Conservation (phyloP, 92 coral and sea anemone species). For the Porites lobata region DNA sequence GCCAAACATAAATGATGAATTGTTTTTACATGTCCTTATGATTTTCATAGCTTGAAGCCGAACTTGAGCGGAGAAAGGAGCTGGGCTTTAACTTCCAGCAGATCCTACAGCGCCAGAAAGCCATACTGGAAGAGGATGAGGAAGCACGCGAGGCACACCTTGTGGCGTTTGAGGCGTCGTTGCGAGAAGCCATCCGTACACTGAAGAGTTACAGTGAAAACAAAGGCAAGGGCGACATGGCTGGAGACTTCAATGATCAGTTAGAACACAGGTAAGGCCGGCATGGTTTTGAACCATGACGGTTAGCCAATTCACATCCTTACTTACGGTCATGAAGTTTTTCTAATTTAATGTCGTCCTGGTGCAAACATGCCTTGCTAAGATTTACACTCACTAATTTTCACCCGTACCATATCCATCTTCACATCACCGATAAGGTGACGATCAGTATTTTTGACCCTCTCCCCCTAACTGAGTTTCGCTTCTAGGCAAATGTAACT, state of each 20-base stretch:
- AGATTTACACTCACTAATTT: no score
- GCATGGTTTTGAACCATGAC: not conserved
- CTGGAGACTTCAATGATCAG: conserved; percentile 83
- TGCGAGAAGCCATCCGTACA: conserved; percentile 91
- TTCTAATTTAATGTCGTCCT: no score
- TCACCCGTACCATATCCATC: no score
- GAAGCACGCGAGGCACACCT: conserved; percentile 95
- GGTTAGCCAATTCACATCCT: not conserved
- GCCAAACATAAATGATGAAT: no score
- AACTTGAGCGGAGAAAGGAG: conserved; percentile 96
- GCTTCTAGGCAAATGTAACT: no score
- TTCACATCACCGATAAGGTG: no score
- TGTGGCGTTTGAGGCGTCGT: conserved; percentile 91
- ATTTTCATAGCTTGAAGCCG: conserved; percentile 84
- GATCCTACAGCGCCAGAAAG: conserved; percentile 85
- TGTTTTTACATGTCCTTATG: no score
- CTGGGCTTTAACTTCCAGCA: conserved; percentile 98
- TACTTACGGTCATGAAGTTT: not conserved
- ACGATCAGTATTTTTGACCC: no score
- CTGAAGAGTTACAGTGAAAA: conserved; percentile 84
- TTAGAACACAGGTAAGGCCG: conserved; percentile 80
- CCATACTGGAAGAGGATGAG: conserved; percentile 88
- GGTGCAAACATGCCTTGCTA: no score
- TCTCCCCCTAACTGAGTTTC: no score
- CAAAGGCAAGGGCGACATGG: conserved; percentile 66